These are phyloP conservation scores for Bombus pyrosoma DNA, from an alignment of 1,140 invertebrate genomes.

Conservation along the genomic window DNA sequence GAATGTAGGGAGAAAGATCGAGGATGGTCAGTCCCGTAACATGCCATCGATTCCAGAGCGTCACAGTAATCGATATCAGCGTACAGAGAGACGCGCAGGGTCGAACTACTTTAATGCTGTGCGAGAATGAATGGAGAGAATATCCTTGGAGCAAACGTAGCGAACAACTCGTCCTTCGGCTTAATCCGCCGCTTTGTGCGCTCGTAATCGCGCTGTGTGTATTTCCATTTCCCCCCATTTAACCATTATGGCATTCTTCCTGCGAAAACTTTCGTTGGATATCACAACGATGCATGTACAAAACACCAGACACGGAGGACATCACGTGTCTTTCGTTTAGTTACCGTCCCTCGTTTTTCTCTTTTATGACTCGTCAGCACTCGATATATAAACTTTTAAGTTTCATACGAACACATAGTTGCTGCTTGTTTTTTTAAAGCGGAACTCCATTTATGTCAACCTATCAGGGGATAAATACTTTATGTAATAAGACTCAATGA, in stretches of 20 bases:
- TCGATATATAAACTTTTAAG: background rate
- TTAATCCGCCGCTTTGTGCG: slow-evolving; percentile 18
- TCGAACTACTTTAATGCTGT: slow-evolving; percentile 52
- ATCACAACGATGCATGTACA: background rate
- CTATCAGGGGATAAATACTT: background rate
- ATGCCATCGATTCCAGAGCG: slow-evolving; percentile 54
- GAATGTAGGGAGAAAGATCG: slow-evolving; percentile 44
- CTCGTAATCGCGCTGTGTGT: background rate
- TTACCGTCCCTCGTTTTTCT: background rate
- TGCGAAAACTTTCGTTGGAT: background rate
- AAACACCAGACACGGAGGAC: background rate
- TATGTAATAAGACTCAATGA: background rate
- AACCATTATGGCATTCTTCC: background rate
- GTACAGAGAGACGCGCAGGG: slow-evolving; percentile 61
- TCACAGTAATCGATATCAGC: slow-evolving; percentile 64
- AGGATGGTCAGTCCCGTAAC: slow-evolving; percentile 30
- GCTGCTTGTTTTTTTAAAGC: background rate
- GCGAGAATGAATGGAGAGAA: slow-evolving; percentile 53
- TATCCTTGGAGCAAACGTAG: slow-evolving; percentile 31
- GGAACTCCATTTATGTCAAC: background rate
- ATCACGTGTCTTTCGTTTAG: background rate
- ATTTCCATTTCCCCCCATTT: background rate
- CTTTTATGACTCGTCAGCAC: background rate
- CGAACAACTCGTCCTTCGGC: slow-evolving; percentile 20
- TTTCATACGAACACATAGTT: background rate